phyloP scores from a whole-genome alignment of 2,797 vertebrate genomes.

The Syngnathus acus region DNA sequence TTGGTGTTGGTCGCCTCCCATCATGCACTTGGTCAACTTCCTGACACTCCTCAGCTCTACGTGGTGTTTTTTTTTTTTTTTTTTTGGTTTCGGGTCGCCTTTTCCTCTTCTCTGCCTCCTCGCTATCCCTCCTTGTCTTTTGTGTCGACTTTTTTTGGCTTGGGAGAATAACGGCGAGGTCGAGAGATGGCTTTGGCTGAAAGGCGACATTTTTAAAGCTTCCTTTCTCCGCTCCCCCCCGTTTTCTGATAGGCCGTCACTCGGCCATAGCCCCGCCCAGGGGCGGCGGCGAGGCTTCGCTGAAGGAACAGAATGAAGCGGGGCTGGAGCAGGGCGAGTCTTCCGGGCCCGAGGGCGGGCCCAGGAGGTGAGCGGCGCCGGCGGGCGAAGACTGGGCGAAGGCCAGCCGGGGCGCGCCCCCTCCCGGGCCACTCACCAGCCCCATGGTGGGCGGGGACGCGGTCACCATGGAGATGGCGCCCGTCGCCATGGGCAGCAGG shows the following conservation, averaged over 20 bases:
- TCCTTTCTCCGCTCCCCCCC: conserved; percentile 34
- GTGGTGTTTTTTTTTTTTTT: conserved; percentile 9
- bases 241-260: conserved; percentile 55
- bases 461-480: conserved; percentile 59
- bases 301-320: conserved; percentile 76
- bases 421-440: conserved; percentile 58
- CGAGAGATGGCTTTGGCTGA: conserved; percentile 74
- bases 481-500: conserved; percentile 71
- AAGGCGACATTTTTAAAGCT: conserved; percentile 68
- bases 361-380: conserved; percentile 66
- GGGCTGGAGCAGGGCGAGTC: conserved; percentile 76
- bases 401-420: conserved; percentile 52
- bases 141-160: conserved; percentile 73
- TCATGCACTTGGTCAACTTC: conserved; percentile 40
- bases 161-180: conserved; percentile 54
- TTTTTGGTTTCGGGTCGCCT: conserved; percentile 67
- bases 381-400: conserved; percentile 56
- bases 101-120: conserved; percentile 41
- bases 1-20: conserved; percentile 46
- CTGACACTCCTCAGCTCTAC: conserved; percentile 39
- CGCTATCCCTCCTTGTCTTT: conserved; percentile 43
- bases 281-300: conserved; percentile 71
- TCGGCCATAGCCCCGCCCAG: conserved; percentile 76
- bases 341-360: conserved; percentile 69
- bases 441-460: conserved; percentile 59